These are phyloP conservation scores for Trogon surrucura DNA, from an alignment of 2,113 vertebrate genomes.

Conservation along the genomic window DNA sequence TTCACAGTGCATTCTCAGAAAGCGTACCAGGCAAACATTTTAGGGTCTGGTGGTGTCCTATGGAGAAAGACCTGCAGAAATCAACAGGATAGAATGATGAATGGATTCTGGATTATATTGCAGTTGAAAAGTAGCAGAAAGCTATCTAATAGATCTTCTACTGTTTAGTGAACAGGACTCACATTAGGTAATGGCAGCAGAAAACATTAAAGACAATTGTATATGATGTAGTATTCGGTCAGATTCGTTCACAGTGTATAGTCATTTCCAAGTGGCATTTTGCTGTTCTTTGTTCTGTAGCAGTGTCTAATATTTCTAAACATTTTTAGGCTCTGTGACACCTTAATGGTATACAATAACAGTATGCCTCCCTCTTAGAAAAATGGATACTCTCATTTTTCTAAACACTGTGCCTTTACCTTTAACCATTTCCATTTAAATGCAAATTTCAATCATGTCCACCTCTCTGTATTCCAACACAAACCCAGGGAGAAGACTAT, in stretches of 20 bases:
- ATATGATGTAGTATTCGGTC: constrained; percentile 51
- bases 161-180: constrained; percentile 56
- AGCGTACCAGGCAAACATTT: background rate
- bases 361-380: constrained; percentile 76
- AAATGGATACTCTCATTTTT: constrained; percentile 85
- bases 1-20: background rate
- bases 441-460: constrained; percentile 85
- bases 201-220: constrained; percentile 63
- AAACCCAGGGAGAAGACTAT: constrained; percentile 51
- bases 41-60: constrained; percentile 18
- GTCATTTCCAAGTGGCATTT: constrained; percentile 73
- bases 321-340: constrained; percentile 78
- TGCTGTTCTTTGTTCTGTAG: constrained; percentile 60
- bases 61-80: constrained; percentile 14
- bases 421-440: constrained; percentile 84
- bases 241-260: constrained; percentile 55
- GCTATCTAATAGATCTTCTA: constrained; percentile 54
- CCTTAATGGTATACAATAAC: constrained; percentile 80
- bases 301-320: constrained; percentile 79
- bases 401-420: constrained; percentile 79
- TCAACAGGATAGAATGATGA: constrained; percentile 22
- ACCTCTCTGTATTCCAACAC: constrained; percentile 71
- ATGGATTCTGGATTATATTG: constrained; percentile 37
- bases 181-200: constrained; percentile 61
- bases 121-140: constrained; percentile 52